phyloP scores from a whole-genome alignment of 2,888 invertebrate species.

The Seira ritae region DNA sequence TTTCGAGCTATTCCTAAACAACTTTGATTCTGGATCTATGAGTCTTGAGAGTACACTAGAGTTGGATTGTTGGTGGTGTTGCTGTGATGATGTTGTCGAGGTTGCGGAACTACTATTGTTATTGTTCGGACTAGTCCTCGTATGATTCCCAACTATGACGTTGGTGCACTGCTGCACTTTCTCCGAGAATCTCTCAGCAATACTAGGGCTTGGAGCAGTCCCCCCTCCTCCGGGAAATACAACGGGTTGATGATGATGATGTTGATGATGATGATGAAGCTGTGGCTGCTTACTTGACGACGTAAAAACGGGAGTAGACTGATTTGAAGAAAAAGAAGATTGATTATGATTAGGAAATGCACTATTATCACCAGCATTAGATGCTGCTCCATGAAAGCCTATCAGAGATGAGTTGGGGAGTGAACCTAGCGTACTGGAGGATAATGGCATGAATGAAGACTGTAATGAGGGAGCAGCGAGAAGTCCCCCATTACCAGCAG shows the following conservation, averaged over 20 bases:
- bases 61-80: background rate
- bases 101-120: constrained; percentile 42
- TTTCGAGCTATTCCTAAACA: constrained; percentile 66
- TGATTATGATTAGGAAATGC: constrained; percentile 62
- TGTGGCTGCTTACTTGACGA: constrained; percentile 39
- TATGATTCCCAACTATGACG: constrained; percentile 58
- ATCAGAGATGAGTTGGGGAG: constrained; percentile 60
- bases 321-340: constrained; percentile 32
- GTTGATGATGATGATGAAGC: background rate
- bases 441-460: constrained; percentile 38
- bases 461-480: constrained; percentile 48
- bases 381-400: constrained; percentile 66
- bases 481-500: constrained; percentile 40
- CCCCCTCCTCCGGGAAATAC: constrained; percentile 43
- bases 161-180: constrained; percentile 69
- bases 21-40: constrained; percentile 65
- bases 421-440: constrained; percentile 41
- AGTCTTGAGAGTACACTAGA: constrained; percentile 68
- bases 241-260: constrained; percentile 27
- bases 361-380: constrained; percentile 64
- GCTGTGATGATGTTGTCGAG: constrained; percentile 29
- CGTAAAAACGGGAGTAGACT: constrained; percentile 39
- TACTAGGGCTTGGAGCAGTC: constrained; percentile 43
- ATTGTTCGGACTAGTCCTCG: constrained; percentile 69
- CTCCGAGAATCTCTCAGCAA: constrained; percentile 63